phyloP scores from a whole-genome alignment of 1,140 invertebrate species.

The Drosophila ananassae region DNA sequence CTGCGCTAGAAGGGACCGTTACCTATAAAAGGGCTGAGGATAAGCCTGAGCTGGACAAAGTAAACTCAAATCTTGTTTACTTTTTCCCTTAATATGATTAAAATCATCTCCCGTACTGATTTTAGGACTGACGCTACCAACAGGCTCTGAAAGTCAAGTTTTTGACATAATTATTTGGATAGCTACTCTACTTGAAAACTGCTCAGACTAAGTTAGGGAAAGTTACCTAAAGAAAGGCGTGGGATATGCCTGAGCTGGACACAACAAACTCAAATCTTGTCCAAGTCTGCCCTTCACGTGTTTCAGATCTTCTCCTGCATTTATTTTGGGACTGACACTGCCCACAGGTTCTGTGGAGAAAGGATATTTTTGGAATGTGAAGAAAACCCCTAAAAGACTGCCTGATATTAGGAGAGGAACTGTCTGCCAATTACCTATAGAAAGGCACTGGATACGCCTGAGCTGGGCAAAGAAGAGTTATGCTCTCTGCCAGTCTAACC shows the following conservation, averaged over 20 bases:
- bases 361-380: background rate
- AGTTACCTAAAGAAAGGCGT: slow-evolving; percentile 87
- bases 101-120: slow-evolving; percentile 85
- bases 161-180: background rate
- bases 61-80: slow-evolving; percentile 84
- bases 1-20: slow-evolving; percentile 40
- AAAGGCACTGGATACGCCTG: slow-evolving; percentile 88
- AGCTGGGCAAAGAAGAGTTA: slow-evolving; percentile 87
- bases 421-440: slow-evolving; percentile 86
- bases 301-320: slow-evolving; percentile 75
- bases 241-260: slow-evolving; percentile 88
- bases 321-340: slow-evolving; percentile 84
- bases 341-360: slow-evolving; percentile 83
- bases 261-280: slow-evolving; percentile 86
- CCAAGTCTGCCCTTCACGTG: slow-evolving; percentile 69
- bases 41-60: slow-evolving; percentile 90
- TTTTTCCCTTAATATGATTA: slow-evolving; percentile 78
- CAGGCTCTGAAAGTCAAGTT: slow-evolving; percentile 77
- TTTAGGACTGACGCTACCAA: slow-evolving; percentile 86
- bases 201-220: background rate
- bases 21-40: slow-evolving; percentile 87
- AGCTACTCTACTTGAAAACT: slow-evolving; percentile 40
- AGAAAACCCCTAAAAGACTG: slow-evolving; percentile 31
- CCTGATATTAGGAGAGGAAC: slow-evolving; percentile 24
- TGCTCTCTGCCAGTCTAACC: slow-evolving; percentile 78